Conservation (phyloP, 2,797 vertebrate genomes). For the Poecilia velifera region DNA sequence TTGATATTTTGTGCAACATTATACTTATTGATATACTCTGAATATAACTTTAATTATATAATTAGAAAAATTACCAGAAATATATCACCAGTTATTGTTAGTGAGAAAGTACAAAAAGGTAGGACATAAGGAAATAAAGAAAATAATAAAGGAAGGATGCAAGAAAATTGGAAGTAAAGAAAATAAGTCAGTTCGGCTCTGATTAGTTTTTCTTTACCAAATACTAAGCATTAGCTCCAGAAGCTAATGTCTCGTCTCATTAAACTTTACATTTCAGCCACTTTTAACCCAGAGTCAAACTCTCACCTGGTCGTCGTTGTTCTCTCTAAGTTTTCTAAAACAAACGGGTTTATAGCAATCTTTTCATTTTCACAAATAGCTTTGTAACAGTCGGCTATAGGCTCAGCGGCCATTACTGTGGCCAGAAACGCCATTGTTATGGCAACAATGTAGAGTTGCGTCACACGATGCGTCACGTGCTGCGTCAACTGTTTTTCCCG, state of each 20-base stretch:
- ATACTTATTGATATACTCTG: neutral
- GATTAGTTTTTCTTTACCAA: neutral
- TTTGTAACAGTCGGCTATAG: constrained; percentile 60
- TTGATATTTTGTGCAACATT: neutral
- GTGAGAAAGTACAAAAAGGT: neutral
- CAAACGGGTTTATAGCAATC: constrained; percentile 69
- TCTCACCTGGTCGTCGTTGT: constrained; percentile 47
- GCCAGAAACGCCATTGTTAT: constrained; percentile 12
- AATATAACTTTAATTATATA: neutral
- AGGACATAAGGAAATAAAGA: neutral
- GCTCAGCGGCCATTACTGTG: accelerated
- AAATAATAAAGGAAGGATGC: neutral
- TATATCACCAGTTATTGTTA: neutral
- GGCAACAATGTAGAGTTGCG: constrained; percentile 19
- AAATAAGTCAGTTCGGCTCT: neutral
- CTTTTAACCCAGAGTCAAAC: accelerated
- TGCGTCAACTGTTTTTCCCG: neutral
- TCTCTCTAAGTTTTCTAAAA: constrained; percentile 72
- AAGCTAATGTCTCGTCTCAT: neutral
- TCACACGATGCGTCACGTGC: neutral
- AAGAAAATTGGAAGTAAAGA: neutral
- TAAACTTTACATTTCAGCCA: neutral
- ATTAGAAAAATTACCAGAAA: neutral
- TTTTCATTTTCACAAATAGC: constrained; percentile 68
- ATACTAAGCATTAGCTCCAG: neutral